Evolutionary conservation across 2,797 vertebrate genomes (phyloP), one percentile per base, ranked within the genome.

Genomic region (Epinephelus awoara): DNA sequence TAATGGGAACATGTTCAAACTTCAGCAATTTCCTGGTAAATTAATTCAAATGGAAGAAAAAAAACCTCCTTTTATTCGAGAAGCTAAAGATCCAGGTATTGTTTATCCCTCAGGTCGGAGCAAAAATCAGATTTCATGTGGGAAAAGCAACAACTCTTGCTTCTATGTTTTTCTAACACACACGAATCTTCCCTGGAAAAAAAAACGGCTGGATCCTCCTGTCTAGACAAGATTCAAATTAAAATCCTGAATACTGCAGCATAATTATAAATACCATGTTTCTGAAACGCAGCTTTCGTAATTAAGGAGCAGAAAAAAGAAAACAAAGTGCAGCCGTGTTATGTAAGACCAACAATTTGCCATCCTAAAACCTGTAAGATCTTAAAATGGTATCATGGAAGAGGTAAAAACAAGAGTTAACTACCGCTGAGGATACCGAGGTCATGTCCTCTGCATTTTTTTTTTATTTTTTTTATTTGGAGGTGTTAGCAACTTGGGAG

Each of bases 51-150:
- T 78, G 19, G 17, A 23, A 27, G 42, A 62, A 56, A 71, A 34
- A 18, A 27, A 51, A 77, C 42, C 12, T 34, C 15, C 0, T 54
- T 64, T 86, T 81, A n/a, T 73, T 77, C 77, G 56, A 73, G 57
- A 56, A 82, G 64, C 40, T 42, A 15, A 61, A 64, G 34, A 73
- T 57, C 44, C 62, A 76, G 83, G 34, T 70, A 46, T 9, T 85
- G 89, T 93, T 92, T 87, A 88, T 85, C 80, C 89, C 89, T 74
- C 84, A 65, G 90, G 90, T 88, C 55, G 84, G 21, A 90, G 71
- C 52, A 64, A 67, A 29, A 51, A 83, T 78, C 77, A 80, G 79
- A 80, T 86, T 82, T 73, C 47, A 69, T 8, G 25, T 47, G 10
- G 56, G 50, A 38, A 58, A 68, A 77, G 9, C 11, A 86, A 56